A percentile compares a stretch with the other conserved stretches of the same genome.
These are phyloP conservation scores for Patella ulyssiponensis DNA, from an alignment of 2,888 invertebrate species.

Conservation along the genomic window DNA sequence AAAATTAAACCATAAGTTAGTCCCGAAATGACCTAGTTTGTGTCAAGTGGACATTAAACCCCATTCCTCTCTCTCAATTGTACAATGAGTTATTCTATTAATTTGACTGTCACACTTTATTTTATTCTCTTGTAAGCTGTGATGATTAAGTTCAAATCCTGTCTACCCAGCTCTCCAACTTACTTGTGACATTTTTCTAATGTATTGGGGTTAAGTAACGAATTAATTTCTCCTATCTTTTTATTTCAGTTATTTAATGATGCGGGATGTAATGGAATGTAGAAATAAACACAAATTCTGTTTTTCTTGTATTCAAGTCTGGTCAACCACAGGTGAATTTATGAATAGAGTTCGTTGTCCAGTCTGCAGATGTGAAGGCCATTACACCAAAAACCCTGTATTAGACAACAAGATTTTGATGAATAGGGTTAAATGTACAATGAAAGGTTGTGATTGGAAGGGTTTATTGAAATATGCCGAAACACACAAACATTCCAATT, in stretches of 20 bases:
- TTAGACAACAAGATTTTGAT: slow-evolving; percentile 53
- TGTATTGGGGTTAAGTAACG: neutral
- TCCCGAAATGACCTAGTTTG: too few species aligned
- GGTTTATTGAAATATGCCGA: slow-evolving; percentile 49
- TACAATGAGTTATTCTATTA: neutral
- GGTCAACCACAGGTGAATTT: slow-evolving; percentile 66
- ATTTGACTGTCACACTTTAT: neutral
- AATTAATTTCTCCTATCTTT: slow-evolving; percentile 11
- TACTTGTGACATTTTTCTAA: too few species aligned
- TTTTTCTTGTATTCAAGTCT: slow-evolving; percentile 66
- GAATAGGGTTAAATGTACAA: slow-evolving; percentile 61
- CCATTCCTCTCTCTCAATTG: too few species aligned
- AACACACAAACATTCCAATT: slow-evolving; percentile 53
- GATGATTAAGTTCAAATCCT: too few species aligned
- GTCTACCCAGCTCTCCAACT: too few species aligned
- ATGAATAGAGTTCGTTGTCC: slow-evolving; percentile 67
- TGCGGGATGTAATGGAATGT: slow-evolving; percentile 65
- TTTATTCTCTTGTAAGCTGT: too few species aligned
- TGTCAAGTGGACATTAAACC: too few species aligned
- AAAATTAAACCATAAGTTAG: too few species aligned
- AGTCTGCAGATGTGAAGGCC: slow-evolving; percentile 61
- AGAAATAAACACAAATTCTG: slow-evolving; percentile 68
- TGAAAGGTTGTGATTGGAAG: slow-evolving; percentile 60
- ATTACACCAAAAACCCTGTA: slow-evolving; percentile 53
- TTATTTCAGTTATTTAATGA: slow-evolving; percentile 65